phyloP scores from a whole-genome alignment of 2,113 vertebrate species.

The Diadophis punctatus region DNA sequence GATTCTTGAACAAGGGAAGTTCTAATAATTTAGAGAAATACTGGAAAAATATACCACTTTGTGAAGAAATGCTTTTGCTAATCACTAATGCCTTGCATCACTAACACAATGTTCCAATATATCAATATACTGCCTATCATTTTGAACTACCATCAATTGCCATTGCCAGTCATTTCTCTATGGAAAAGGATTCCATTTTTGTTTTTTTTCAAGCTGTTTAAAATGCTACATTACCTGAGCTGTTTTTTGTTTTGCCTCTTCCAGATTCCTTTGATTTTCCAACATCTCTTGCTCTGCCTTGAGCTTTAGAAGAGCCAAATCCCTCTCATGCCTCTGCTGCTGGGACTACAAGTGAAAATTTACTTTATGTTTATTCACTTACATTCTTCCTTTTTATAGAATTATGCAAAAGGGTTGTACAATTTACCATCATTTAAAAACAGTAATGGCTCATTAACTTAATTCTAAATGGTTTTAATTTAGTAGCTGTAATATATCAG shows the following conservation, averaged over 20 bases:
- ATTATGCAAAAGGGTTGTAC: neutral
- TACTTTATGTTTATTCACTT: slow-evolving; percentile 6
- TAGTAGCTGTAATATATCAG: neutral
- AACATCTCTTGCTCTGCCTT: slow-evolving; percentile 90
- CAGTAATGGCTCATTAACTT: neutral
- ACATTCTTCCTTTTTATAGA: neutral
- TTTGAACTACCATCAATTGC: neutral
- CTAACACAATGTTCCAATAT: neutral
- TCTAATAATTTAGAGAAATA: neutral
- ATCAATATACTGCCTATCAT: neutral
- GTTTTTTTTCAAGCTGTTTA: slow-evolving; percentile 19
- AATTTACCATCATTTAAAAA: neutral
- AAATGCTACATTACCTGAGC: slow-evolving; percentile 78
- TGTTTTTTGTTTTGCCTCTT: slow-evolving; percentile 82
- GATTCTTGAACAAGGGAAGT: neutral
- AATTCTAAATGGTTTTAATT: neutral
- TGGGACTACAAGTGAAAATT: slow-evolving; percentile 74
- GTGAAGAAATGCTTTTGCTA: neutral
- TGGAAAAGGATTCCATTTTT: neutral
- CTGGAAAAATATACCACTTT: neutral
- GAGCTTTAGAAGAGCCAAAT: slow-evolving; percentile 85
- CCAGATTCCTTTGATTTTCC: slow-evolving; percentile 82
- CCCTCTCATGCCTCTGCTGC: slow-evolving; percentile 86
- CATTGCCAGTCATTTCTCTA: neutral
- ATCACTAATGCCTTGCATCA: neutral